These are phyloP conservation scores for Xestia rhomboidea DNA, from an alignment of 2,888 invertebrate genomes.

Conservation along the genomic window DNA sequence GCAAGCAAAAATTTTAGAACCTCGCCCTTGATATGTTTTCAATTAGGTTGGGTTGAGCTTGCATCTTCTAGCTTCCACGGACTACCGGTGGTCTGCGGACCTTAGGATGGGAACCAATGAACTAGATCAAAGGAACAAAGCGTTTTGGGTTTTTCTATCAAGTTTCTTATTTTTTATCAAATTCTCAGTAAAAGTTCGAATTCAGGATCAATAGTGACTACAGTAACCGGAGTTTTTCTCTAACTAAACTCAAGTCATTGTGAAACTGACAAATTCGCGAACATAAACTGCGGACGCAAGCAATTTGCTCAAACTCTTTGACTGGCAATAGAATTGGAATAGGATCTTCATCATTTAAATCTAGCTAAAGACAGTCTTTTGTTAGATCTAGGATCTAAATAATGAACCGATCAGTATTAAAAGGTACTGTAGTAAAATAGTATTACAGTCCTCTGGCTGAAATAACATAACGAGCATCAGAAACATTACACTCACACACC, in stretches of 20 bases:
- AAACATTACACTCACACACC: not conserved
- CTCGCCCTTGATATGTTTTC: too few species aligned
- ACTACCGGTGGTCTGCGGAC: too few species aligned
- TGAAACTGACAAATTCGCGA: slow-evolving; percentile 8
- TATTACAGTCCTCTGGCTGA: not conserved
- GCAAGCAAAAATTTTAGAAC: too few species aligned
- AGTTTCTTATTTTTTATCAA: too few species aligned
- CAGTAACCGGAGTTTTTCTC: too few species aligned
- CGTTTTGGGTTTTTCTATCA: too few species aligned
- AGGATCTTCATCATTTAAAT: not conserved
- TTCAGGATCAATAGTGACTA: too few species aligned
- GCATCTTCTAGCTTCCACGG: too few species aligned
- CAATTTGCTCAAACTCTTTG: slow-evolving; percentile 6
- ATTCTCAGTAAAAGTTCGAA: not conserved
- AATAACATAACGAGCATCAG: not conserved
- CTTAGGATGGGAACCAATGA: too few species aligned
- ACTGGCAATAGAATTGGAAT: not conserved
- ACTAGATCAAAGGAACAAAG: too few species aligned
- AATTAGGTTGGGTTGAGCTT: too few species aligned
- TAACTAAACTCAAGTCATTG: not conserved
- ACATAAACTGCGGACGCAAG: slow-evolving; percentile 1
- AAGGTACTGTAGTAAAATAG: not conserved
- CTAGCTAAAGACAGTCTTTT: not conserved
- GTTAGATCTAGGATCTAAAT: not conserved
- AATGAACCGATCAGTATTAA: not conserved